Evolutionary conservation across 2,113 vertebrate species (phyloP), one percentile per base, ranked within the genome.

Genomic region (Nannospalax galili): DNA sequence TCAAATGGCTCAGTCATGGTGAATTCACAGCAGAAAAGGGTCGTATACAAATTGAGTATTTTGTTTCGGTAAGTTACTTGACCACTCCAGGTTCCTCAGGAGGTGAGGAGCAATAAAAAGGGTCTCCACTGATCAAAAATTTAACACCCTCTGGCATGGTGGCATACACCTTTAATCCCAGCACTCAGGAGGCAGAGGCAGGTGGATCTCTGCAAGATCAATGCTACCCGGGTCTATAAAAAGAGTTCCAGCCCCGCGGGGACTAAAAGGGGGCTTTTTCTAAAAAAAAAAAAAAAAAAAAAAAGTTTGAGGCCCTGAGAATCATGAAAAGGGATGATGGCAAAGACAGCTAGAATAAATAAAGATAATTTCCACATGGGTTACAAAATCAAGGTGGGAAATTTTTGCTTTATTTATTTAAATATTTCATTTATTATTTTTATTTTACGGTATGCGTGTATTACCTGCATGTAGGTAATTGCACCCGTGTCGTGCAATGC

Each of bases 21-120:
- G 97, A 98, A 91, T 99, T 99, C 87, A 99, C 99, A 0, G 88
- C 97, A 20, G 98, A 98, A 62, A 93, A 74, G 32, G 99, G 99
- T 15, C 95, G 58, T 48, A 35, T 58, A 62, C 98, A 99, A 95
- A 99, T 99, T 26, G 97, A 97, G 24, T 92, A 98, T 7, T 98
- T 98, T 17, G 95, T 99, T 60, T 87, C 85, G 48, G 98, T 99
- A 98, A 98, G 98, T 98, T 40, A 65, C 62, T 24, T 92, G 92
- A 60, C 72, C 28, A 48, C 35, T 81, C 77, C 60, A 52, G 37
- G 40, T 77, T 81, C 14, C 86, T 12, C 30, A 35, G 40, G 75
- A n/a, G 72, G 42, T 0, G 0, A 93, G 45, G 52, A 82, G 80
- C 75, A 95, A 77, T 69, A 56, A 52, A 80, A 81, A 80, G 37